These are phyloP conservation scores for Dinoponera quadriceps DNA, from an alignment of 1,140 invertebrate genomes.

Conservation along the genomic window DNA sequence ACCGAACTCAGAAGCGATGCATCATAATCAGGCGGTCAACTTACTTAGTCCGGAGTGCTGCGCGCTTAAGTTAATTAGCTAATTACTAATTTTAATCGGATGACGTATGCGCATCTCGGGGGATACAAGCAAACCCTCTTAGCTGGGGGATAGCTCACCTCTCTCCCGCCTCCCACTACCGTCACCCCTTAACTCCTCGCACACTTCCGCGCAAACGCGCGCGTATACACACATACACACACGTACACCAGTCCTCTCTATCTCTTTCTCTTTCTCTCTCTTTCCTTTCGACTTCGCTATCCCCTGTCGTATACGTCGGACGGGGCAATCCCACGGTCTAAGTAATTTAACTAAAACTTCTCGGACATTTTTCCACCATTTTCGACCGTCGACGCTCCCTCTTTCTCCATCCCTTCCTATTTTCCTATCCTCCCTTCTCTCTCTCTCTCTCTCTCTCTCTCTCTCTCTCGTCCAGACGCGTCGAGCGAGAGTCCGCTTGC, in stretches of 20 bases:
- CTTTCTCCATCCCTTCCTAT: background rate
- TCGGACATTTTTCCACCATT: slow-evolving; percentile 72
- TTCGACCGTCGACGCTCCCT: slow-evolving; percentile 39
- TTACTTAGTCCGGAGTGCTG: slow-evolving; percentile 82
- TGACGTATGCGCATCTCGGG: slow-evolving; percentile 86
- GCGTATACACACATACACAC: background rate
- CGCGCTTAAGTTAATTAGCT: slow-evolving; percentile 85
- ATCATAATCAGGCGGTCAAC: slow-evolving; percentile 86
- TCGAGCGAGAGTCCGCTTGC: background rate
- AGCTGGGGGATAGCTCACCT: slow-evolving; percentile 75
- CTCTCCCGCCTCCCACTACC: background rate
- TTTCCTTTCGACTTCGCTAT: slow-evolving; percentile 41
- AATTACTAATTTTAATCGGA: slow-evolving; percentile 87
- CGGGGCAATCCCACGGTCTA: slow-evolving; percentile 72
- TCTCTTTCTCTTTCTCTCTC: slow-evolving; percentile 12
- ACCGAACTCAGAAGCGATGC: slow-evolving; percentile 81
- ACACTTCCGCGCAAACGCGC: slow-evolving; percentile 30
- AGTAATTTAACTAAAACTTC: slow-evolving; percentile 79
- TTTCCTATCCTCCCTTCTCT: background rate
- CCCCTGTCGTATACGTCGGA: slow-evolving; percentile 64
- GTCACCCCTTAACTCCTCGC: slow-evolving; percentile 27
- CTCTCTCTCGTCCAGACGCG: slow-evolving; percentile 78
- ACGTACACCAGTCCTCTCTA: slow-evolving; percentile 8
- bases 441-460: background rate
- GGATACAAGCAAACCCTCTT: slow-evolving; percentile 87